Base-by-base conservation (phyloP, 1,140 invertebrate species). In the Drosophila takahashii region DNA sequence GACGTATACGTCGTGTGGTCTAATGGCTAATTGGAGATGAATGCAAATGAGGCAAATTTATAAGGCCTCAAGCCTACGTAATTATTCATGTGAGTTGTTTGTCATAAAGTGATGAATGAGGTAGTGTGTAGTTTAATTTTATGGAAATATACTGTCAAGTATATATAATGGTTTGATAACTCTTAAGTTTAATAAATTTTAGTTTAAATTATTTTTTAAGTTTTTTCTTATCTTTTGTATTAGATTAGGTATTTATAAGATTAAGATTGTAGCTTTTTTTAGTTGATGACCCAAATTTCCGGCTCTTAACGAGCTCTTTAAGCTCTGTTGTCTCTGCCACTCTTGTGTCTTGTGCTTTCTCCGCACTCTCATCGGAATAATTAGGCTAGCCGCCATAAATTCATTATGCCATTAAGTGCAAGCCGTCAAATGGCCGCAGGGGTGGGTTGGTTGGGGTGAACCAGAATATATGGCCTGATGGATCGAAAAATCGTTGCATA, bases 361-460 rank as follows among this genome's bases (percentile, higher is more conserved):
- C 36, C 7, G 16, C 62, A 34, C 26, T 34, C 50, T 47, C 48
- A 47, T 27, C 13, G 39, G 66, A 45, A 27, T 77, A 69, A 65
- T 81, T 81, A 59, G 78, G 41, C 60, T 71, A 42, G 29, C 56
- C 61, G 71, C 29, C 53, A 58, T 76, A 64, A 81, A 73, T 71
- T 81, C 51, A 81, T 80, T 71, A 81, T 71, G 71, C 41, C 78
- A 62, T 81, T 77, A 77, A 77, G 69, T 77, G 65, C 73, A 81
- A 59, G 62, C 56, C 69, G 18, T 56, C 51, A 29, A 34, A 44
- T 18, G 26, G 61, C 48, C 66, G 34, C 66, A 32, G 15, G 9
- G 39, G n/a, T 39, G 32, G n/a, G 26, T 50, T n/a, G n/a, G 27
- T 15, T 16, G n/a, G 27, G 27, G 10, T 11, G 16, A n/a, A n/a